Evolutionary conservation across 2,888 invertebrate species (phyloP), one percentile per base, ranked within the genome.

Genomic region (Vesta saturnalis): DNA sequence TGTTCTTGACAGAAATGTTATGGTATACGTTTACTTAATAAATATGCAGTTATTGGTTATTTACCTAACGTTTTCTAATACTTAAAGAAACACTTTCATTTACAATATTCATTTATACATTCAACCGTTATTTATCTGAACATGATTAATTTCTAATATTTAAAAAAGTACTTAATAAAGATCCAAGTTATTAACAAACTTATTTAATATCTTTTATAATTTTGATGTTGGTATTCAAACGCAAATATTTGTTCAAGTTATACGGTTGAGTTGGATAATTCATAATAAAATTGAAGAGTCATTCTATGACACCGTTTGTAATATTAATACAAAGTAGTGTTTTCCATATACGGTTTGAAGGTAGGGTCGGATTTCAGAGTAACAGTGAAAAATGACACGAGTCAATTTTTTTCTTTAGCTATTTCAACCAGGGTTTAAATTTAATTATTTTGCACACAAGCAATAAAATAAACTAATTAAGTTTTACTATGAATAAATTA

Each of bases 91-190:
- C 39, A 39, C 39, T 39, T 39, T 39, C 39, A 39, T 39, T 12
- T n/a, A 39, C n/a, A n/a, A n/a, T n/a, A 39, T 39, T 39, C 39
- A 39, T 30, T 10, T 6, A 6, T 10, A 30, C n/a, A 6, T 39
- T n/a, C 39, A 39, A 39, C 39, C 39, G 39, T 39, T 39, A 39
- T 39, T 30, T 39, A 39, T 39, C n/a, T 39, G 39, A 6, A n/a
- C n/a, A n/a, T 39, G 39, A 39, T 39, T 39, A 39, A 39, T 39
- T 39, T n/a, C 39, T 39, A 39, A 39, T n/a, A n/a, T 39, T 39
- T 1, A n/a, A n/a, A 39, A 39, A 39, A n/a, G 39, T n/a, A n/a
- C 8, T 23, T 23, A 23, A 23, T 23, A 23, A 23, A 23, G 23
- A 39, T 10, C 2, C 39, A n/a, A 23, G 23, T n/a, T n/a, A 39